Conservation (phyloP, 1,140 invertebrate genomes). For the Bombus pascuorum region DNA sequence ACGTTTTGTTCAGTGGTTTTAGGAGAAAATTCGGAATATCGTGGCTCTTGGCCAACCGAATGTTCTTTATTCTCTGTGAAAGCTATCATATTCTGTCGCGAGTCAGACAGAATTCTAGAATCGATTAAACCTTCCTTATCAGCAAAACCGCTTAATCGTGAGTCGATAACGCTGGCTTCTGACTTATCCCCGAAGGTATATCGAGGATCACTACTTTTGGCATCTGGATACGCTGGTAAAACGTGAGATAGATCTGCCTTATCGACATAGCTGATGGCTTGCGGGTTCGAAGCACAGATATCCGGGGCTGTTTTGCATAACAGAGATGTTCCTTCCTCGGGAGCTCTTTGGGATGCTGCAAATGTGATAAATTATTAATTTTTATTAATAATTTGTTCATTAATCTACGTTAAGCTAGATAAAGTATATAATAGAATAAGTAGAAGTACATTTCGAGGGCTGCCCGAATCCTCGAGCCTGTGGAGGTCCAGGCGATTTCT, state of each 20-base stretch:
- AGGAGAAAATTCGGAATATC: constrained; percentile 74
- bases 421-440: background rate
- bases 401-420: background rate
- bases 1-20: constrained; percentile 45
- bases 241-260: constrained; percentile 80
- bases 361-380: constrained; percentile 16
- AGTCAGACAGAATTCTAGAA: constrained; percentile 77
- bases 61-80: constrained; percentile 79
- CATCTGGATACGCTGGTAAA: constrained; percentile 77
- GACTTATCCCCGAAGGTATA: constrained; percentile 76
- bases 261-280: constrained; percentile 80
- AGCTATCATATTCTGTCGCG: constrained; percentile 79
- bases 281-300: constrained; percentile 81
- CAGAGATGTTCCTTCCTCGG: constrained; percentile 79
- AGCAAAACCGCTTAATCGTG: constrained; percentile 78
- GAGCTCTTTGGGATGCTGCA: constrained; percentile 74
- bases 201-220: constrained; percentile 73
- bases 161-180: constrained; percentile 78
- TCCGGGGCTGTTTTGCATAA: constrained; percentile 81
- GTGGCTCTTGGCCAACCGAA: constrained; percentile 72
- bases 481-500: constrained; percentile 78
- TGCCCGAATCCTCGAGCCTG: constrained; percentile 75
- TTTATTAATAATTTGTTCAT: too few species aligned
- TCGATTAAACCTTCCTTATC: constrained; percentile 82
- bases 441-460: constrained; percentile 74